Evolutionary conservation across 2,797 vertebrate genomes (phyloP), one percentile per base, ranked within the genome.

Genomic region (Meriones psammophilus): DNA sequence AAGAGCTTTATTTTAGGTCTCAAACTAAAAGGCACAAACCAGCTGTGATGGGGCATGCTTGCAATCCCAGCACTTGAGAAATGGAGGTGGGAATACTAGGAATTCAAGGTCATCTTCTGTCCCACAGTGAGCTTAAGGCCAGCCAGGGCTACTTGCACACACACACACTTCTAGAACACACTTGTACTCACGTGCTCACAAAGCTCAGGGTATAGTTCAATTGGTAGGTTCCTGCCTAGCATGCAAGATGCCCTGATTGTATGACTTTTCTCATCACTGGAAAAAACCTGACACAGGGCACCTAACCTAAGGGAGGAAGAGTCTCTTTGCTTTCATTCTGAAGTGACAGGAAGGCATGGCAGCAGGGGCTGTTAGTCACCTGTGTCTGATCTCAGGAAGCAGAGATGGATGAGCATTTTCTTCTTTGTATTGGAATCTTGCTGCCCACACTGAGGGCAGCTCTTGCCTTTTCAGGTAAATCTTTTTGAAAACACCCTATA

Each of bases 1-100:
- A 66, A 94, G 77, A 92, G 58, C 7, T 93, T 78, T 58, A 39
- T 85, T 94, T 64, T 90, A 46, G 78, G 60, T 93, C 78, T 96
- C 26, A 33, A 90, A 84, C 58, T 77, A 74, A 54, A 95, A 94
- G 90, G 62, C 58, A 66, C 7, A 46, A 66, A 8, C 42, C 74
- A 36, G 60, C 42, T 74, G 62, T 78, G 42, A 17, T 56, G 22
- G 62, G 6, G 9, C 42, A 14, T 28, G 74, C 33, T 76, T 89
- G 30, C 50, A 56, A 36, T 78, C 33, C 42, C 33, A 66, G 74
- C 60, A 54, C 42, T 54, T 66, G 8, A 36, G 74, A 89, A 54
- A 17, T 7, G 14, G 84, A 36, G 8, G 33, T 58, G 18, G 33
- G 33, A 68, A 17, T 62, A 68, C 36, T 78, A 5, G 60, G 74